Evolutionary conservation across 2,797 vertebrate species (phyloP), one percentile per base, ranked within the genome.

Genomic region (Brachymystax lenok): DNA sequence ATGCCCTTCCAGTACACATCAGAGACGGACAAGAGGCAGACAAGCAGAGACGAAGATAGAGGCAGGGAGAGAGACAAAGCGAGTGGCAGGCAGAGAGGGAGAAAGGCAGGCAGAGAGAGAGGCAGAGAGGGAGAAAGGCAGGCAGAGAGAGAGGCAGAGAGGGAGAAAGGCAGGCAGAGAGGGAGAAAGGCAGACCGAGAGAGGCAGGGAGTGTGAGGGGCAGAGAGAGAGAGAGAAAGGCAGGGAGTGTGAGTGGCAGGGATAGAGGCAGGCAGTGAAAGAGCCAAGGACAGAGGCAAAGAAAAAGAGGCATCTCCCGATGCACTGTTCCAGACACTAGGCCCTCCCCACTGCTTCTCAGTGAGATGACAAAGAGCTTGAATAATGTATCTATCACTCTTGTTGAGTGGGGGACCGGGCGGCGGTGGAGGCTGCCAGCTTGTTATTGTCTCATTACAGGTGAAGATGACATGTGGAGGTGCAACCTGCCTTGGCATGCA

Each of bases 361-460:
- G 82, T 87, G 88, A 90, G 87, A 83, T 89, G 90, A 90, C 89
- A 89, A 89, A 88, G 82, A 85, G 87, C 81, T 87, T 90, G 89
- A 92, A 92, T 93, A 92, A 93, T 92, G 91, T 87, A 90, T 93
- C 88, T 77, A 88, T 89, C 89, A 87, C 84, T 89, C 85, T 83
- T 80, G 77, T 81, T 75, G 84, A 89, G 82, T 88, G 33, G n/a
- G 69, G 27, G 14, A 33, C 83, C 83, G 80, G 88, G 83, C 85
- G 86, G 80, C 75, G 10, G 82, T 89, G 85, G 80, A 86, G 79
- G 82, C 88, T 90, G 89, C 90, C 88, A 88, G 87, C 89, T 89
- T 89, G 88, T 91, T 93, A 92, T 83, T 79, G 88, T 89, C 90
- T 94, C 89, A 92, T 93, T 93, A 92, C 89, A 90, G 88, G 90